Evolutionary conservation across 2,797 vertebrate species (phyloP), one percentile per base, ranked within the genome.

Genomic region (Xenopus petersii): DNA sequence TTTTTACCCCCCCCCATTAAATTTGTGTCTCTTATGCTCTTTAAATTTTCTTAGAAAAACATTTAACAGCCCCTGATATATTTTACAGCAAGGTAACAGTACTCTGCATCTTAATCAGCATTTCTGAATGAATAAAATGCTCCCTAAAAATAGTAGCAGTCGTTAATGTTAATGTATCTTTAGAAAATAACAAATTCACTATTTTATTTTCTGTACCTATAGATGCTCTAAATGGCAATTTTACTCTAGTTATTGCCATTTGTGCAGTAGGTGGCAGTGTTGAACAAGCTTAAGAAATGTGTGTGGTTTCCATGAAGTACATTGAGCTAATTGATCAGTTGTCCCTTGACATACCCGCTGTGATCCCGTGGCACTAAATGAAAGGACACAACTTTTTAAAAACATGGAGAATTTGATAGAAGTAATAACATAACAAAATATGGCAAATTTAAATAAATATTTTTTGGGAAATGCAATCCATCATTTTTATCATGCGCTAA

Each of bases 401-500:
- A 49, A 68, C 36, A 24, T 73, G 24, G 49, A 73, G 15, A 54
- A 61, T 69, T 17, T 67, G 16, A 64, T 64, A 64, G 73, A 69
- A 68, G 48, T 33, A 64, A 58, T 33, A 48, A 67, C 67, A 64
- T 64, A 78, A 73, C 67, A 56, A 72, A 58, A 69, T 64, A 49
- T 54, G 65, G 59, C 64, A 64, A 51, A 69, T 21, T 47, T 36
- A 69, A 73, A 36, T 69, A 64, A 68, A 70, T 67, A 64, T 72
- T 75, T 49, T 46, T 7, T 36, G 60, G 12, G 55, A 63, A 64
- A 64, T 64, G 48, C 21, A 73, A 78, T 73, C 51, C 70, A 73
- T 73, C 64, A 73, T 78, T 73, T 73, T 72, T 69, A 78, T 68
- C 60, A 55, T 30, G 36, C 48, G 21, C 58, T 77, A 77, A 72